A percentile compares a stretch with the other conserved stretches of the same genome.
Evolutionary conservation across 2,113 vertebrate genomes (phyloP).

Genomic region (Xiphophorus maculatus): DNA sequence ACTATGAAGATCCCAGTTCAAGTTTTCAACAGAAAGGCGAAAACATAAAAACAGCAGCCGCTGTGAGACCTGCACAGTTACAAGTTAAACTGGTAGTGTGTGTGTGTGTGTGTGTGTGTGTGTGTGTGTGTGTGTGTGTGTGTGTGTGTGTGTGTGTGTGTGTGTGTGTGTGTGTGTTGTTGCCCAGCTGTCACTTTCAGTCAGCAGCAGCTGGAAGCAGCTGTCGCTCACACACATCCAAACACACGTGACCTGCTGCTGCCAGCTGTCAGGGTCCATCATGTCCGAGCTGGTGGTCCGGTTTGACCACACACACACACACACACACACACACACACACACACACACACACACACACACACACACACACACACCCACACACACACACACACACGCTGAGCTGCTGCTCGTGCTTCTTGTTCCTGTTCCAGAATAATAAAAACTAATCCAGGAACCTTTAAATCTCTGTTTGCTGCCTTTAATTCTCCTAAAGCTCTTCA

Average conservation of each 20-base stretch:
- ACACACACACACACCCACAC: conserved; percentile 3
- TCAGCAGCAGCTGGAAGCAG: conserved; percentile 41
- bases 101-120: conserved; percentile 7
- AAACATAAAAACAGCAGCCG: background rate
- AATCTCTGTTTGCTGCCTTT: background rate
- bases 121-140: conserved; percentile 11
- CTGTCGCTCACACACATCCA: conserved; percentile 28
- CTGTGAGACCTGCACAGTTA: background rate
- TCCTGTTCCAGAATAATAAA: too few relatives aligned
- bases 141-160: background rate
- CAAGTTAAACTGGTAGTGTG: background rate
- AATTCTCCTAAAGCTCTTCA: background rate
- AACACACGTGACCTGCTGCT: conserved; percentile 33
- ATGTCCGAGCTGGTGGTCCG: conserved; percentile 56
- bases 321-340: conserved; percentile 12
- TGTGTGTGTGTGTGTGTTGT: conserved; percentile 21
- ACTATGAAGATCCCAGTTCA: background rate
- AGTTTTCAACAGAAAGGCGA: too few relatives aligned
- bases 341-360: conserved; percentile 19
- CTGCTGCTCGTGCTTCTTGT: too few relatives aligned
- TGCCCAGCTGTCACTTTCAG: conserved; percentile 53
- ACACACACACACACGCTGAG: background rate
- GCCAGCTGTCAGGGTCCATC: conserved; percentile 64
- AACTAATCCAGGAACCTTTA: background rate
- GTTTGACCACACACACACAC: conserved; percentile 5